A percentile compares a stretch with the other conserved stretches of the same genome.
Evolutionary conservation across 2,113 vertebrate genomes (phyloP).

Genomic region (Oncorhynchus nerka): DNA sequence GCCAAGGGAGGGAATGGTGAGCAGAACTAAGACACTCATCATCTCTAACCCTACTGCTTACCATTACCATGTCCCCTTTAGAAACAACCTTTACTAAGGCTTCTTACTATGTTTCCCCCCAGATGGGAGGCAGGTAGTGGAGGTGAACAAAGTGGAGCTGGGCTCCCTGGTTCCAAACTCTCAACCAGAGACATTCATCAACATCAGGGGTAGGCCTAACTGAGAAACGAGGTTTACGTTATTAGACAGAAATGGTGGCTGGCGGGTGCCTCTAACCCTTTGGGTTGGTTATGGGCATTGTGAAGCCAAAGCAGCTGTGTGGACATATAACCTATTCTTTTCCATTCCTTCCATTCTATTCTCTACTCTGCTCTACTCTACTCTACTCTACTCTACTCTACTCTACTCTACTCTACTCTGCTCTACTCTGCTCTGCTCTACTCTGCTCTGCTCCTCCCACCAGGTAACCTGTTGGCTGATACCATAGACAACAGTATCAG

Average conservation of each 20-base stretch:
- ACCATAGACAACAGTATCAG: conserved; percentile 77
- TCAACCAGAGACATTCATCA: conserved; percentile 65
- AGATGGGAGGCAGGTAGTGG: conserved; percentile 61
- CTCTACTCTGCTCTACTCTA: neutral
- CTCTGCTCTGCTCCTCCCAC: neutral
- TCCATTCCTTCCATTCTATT: neutral
- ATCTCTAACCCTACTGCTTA: too few relatives aligned
- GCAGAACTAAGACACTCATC: conserved; percentile 9
- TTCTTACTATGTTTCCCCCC: neutral
- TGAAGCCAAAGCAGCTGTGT: neutral
- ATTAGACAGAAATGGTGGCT: too few relatives aligned
- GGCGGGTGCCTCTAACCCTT: too few relatives aligned
- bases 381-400: too few relatives aligned
- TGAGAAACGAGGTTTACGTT: neutral
- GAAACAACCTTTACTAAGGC: too few relatives aligned
- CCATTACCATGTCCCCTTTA: neutral
- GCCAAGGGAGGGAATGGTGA: conserved; percentile 56
- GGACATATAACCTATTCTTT: neutral
- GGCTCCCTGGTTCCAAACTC: conserved; percentile 72
- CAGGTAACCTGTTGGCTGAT: conserved; percentile 72
- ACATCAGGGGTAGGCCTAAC: conserved; percentile 62
- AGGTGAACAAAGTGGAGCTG: conserved; percentile 37
- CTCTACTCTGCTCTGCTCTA: too few relatives aligned
- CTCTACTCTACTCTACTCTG: too few relatives aligned
- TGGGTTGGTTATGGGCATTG: too few relatives aligned